A percentile compares a stretch with the other conserved stretches of the same genome.
These are phyloP conservation scores for Andrena fulva DNA, from an alignment of 2,888 invertebrate genomes.

Conservation along the genomic window DNA sequence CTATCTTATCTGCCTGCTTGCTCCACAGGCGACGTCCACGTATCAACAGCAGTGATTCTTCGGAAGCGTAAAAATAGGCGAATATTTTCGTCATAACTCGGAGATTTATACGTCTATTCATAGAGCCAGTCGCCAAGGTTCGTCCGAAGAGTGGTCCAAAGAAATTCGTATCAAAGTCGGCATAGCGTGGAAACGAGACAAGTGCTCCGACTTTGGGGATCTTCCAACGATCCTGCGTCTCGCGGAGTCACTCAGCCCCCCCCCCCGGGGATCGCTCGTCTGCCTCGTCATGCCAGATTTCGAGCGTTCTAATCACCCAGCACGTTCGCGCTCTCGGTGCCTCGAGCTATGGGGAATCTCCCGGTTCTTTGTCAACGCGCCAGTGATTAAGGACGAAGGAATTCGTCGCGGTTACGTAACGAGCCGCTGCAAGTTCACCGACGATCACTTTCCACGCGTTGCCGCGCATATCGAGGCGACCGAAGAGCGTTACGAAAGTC, in stretches of 20 bases:
- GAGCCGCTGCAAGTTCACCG: background rate
- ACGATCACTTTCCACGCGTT: conserved; percentile 33
- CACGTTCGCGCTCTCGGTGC: too few species aligned
- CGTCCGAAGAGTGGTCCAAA: background rate
- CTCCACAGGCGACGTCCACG: background rate
- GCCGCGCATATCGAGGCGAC: conserved; percentile 18
- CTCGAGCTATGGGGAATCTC: too few species aligned
- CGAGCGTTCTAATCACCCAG: too few species aligned
- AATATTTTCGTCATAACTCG: conserved; percentile 1
- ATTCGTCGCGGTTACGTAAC: conserved; percentile 34
- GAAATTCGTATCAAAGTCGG: background rate
- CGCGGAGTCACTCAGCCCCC: background rate
- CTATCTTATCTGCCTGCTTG: background rate
- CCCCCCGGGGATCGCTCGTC: too few species aligned
- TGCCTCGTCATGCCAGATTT: too few species aligned
- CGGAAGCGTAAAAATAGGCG: background rate
- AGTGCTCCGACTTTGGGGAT: background rate
- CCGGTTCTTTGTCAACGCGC: too few species aligned
- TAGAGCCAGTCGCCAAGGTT: background rate
- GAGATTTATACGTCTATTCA: background rate
- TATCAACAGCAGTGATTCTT: background rate
- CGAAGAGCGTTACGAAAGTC: conserved; percentile 36
- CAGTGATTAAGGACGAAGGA: conserved; percentile 1
- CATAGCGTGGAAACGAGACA: background rate
- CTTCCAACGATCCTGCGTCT: background rate